Evolutionary conservation across 2,113 vertebrate species (phyloP).

Genomic region (Tachysurus vachellii): DNA sequence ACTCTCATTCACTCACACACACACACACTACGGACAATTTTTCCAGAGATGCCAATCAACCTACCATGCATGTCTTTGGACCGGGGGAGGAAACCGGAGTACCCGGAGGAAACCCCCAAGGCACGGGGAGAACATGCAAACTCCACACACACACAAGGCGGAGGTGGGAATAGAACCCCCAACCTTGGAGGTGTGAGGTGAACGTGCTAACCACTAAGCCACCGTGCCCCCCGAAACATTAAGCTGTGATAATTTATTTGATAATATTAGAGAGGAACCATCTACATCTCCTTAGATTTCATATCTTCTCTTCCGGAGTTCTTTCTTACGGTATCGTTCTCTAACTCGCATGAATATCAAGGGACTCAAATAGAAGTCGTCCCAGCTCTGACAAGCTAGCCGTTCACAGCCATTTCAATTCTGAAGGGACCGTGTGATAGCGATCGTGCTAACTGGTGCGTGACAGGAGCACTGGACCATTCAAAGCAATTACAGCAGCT

Average conservation of each 20-base stretch:
- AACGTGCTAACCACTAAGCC: no score
- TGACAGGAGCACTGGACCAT: constrained; percentile 35
- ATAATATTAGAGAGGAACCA: not conserved
- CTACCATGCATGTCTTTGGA: no score
- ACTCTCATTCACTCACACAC: no score
- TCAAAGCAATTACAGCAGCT: constrained; percentile 42
- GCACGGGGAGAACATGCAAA: no score
- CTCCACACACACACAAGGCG: no score
- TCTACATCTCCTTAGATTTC: not conserved
- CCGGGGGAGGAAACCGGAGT: no score
- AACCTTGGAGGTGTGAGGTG: no score
- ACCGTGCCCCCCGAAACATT: no score
- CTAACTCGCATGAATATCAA: not conserved
- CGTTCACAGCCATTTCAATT: constrained; percentile 20
- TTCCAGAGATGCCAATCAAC: no score
- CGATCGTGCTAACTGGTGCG: constrained; percentile 31
- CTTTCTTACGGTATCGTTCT: not conserved
- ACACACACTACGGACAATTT: no score
- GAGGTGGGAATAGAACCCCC: no score
- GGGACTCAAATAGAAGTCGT: not conserved
- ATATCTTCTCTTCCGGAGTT: not conserved
- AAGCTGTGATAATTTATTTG: not conserved
- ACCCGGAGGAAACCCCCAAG: no score
- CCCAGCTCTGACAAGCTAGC: not conserved
- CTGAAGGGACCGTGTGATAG: constrained; percentile 27